A percentile compares a stretch with the other conserved stretches of the same genome.
phyloP scores from a whole-genome alignment of 2,113 vertebrate genomes.

The Callorhinus ursinus region DNA sequence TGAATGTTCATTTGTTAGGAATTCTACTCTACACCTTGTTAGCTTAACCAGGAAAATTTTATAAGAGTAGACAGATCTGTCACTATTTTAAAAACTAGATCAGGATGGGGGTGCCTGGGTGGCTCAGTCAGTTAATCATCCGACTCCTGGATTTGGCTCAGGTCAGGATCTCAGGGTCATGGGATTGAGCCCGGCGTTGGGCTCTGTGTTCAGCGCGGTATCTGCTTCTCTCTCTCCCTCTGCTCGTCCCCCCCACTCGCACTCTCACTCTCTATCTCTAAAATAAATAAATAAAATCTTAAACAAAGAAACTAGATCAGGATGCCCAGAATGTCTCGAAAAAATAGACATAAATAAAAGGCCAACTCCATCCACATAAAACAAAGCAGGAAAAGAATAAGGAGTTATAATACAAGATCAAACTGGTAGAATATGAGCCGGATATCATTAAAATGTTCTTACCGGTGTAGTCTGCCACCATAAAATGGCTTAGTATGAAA shows the following conservation, averaged over 20 bases:
- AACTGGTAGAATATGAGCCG: neutral
- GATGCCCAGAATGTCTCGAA: neutral
- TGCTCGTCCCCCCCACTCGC: neutral
- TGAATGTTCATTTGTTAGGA: neutral
- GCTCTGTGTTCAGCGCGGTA: neutral
- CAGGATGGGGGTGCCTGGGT: neutral
- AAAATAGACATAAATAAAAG: conserved; percentile 30
- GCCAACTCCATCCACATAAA: neutral
- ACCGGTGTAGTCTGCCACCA: conserved; percentile 97
- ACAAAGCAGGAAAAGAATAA: conserved; percentile 31
- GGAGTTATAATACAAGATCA: neutral
- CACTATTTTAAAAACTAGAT: conserved; percentile 3
- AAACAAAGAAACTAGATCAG: neutral
- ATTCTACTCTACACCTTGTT: neutral
- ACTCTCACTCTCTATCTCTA: neutral
- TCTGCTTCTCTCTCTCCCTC: neutral
- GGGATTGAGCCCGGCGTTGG: neutral
- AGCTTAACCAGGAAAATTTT: neutral
- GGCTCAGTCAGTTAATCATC: neutral
- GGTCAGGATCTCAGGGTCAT: neutral
- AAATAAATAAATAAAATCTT: neutral
- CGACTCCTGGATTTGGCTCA: neutral
- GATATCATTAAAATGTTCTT: conserved; percentile 58
- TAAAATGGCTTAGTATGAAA: conserved; percentile 99
- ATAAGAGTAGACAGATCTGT: neutral